phyloP scores from a whole-genome alignment of 2,888 invertebrate species.

The Apotomis turbidana region DNA sequence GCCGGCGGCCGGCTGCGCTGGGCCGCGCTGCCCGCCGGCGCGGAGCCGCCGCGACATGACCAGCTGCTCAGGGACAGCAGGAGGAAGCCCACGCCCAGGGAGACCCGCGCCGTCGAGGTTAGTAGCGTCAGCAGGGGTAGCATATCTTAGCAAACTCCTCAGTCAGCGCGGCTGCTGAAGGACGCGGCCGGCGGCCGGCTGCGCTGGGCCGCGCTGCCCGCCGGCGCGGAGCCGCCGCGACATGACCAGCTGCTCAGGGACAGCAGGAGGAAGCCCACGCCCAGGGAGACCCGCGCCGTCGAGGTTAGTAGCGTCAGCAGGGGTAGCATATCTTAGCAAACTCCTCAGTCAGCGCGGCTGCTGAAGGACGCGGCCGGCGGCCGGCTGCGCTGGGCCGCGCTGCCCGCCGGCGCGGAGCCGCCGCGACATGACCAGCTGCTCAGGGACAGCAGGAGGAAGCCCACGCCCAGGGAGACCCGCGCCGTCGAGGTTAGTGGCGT shows the following conservation, averaged over 20 bases:
- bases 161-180: constrained; percentile 97
- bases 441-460: too few species aligned
- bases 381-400: too few species aligned
- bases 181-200: too few species aligned
- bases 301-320: constrained; percentile 56
- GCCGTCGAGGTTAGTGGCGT: too few species aligned
- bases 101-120: constrained; percentile 73
- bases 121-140: constrained; percentile 32
- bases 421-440: too few species aligned
- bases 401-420: too few species aligned
- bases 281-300: constrained; percentile 69
- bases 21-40: constrained; percentile 91
- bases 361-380: too few species aligned
- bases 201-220: too few species aligned
- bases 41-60: constrained; percentile 82
- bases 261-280: constrained; percentile 62
- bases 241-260: constrained; percentile 63
- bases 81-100: constrained; percentile 69
- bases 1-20: constrained; percentile 93
- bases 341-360: too few species aligned
- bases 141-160: constrained; percentile 89
- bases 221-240: too few species aligned
- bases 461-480: too few species aligned
- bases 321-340: too few species aligned
- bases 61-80: constrained; percentile 65